Evolutionary conservation across 2,113 vertebrate species (phyloP), one percentile per base, ranked within the genome.

Genomic region (Prinia subflava): DNA sequence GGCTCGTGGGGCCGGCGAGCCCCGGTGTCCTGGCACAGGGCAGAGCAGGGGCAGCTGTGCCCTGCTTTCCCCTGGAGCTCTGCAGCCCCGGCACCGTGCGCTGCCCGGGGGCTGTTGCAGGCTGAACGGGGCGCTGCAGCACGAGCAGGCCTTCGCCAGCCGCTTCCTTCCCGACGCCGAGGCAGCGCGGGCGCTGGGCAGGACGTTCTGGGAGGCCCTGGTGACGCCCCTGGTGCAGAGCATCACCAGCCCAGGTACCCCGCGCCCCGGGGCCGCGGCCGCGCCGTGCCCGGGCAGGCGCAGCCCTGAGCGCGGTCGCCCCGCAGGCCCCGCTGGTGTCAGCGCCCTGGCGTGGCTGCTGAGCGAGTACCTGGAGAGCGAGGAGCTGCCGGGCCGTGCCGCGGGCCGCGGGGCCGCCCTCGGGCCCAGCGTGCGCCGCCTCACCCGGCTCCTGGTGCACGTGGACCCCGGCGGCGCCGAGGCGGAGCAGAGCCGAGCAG

Each of bases 191-290:
- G 99, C 99, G 3, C 95, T 99, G 96, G 99, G 99, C 60, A 98
- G 98, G 74, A 99, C 98, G 22, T 99, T 99, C 97, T 99, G 99
- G 99, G 98, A 99, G 96, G 99, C 99, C 44, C 97, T 99, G 95
- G 99, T 99, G 97, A 98, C 81, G 25, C 99, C 99, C 41, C 92
- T 99, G 86, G 98, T 99, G 87, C 98, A 98, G 97, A 99, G 98
- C 96, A 98, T 99, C 98, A 99, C 99, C 53, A 96, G 97, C 62
- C 97, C 98, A 30, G 99, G 99, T 99, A 97, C 33, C 42, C 33
- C 0, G 11, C 0, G 37, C 31, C 14, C 22, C 37, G 9, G 1
- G 21, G 53, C 31, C 41, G 47, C 6, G 3, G 8, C 46, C 1
- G 37, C 4, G 11, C 76, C 2, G 1, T 11, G 56, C 18, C 46